Percentiles rank a stretch among this genome's conserved stretches.
phyloP scores from a whole-genome alignment of 2,797 vertebrate species.

The Mus caroli region DNA sequence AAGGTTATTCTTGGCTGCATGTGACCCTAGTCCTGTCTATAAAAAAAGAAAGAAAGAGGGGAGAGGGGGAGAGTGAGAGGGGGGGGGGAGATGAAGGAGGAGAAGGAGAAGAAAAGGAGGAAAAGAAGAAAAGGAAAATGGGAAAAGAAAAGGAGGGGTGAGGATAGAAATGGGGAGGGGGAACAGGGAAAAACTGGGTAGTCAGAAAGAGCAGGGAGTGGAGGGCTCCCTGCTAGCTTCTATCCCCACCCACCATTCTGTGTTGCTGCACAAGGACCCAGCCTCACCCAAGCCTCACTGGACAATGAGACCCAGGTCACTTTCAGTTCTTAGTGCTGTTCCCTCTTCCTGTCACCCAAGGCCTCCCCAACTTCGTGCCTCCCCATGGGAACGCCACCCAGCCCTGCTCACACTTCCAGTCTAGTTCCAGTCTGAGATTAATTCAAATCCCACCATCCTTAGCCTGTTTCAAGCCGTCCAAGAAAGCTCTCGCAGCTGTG shows the following conservation, averaged over 20 bases:
- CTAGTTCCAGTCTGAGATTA: background rate
- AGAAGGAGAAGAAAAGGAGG: accelerated
- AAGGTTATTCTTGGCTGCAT: background rate
- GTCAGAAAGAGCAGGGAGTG: background rate
- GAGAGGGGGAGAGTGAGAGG: too few species aligned
- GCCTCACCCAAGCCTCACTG: background rate
- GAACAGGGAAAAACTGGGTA: too few species aligned
- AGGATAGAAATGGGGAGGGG: background rate
- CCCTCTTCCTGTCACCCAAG: background rate
- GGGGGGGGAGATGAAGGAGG: background rate
- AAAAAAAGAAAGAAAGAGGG: too few species aligned
- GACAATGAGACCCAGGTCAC: background rate
- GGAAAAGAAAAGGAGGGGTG: too few species aligned
- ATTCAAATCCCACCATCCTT: background rate
- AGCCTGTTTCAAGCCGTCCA: background rate
- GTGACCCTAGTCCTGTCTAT: background rate
- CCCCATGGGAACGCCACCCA: background rate
- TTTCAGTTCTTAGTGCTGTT: background rate
- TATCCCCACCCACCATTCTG: too few species aligned
- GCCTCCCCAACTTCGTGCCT: background rate
- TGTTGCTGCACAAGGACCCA: background rate
- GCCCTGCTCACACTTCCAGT: background rate
- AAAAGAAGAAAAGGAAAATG: too few species aligned
- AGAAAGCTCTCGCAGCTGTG: background rate
- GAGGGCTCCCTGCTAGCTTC: background rate